A percentile compares a stretch with the other conserved stretches of the same genome.
phyloP scores from a whole-genome alignment of 2,797 vertebrate species.

The Tenualosa ilisha region DNA sequence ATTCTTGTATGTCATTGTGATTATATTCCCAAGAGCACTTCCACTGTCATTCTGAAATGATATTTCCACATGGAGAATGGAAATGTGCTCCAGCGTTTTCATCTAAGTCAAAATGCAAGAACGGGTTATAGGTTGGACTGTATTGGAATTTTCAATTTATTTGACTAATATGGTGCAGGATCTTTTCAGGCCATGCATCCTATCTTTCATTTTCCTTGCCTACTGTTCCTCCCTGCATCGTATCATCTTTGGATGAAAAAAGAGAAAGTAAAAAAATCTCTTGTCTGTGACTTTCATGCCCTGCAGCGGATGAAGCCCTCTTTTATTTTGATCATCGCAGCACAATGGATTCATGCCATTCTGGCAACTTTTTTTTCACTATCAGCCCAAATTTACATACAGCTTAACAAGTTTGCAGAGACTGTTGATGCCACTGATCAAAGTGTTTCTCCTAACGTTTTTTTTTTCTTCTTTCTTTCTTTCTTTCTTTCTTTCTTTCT shows the following conservation, averaged over 20 bases:
- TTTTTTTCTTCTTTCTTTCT: conserved; percentile 71
- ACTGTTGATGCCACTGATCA: conserved; percentile 81
- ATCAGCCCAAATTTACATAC: conserved; percentile 81
- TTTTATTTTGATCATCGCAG: conserved; percentile 84
- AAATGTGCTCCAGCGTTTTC: conserved; percentile 70
- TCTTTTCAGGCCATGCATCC: conserved; percentile 76
- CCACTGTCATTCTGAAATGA: conserved; percentile 37
- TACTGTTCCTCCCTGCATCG: conserved; percentile 71
- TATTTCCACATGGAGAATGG: conserved; percentile 60
- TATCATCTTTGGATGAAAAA: conserved; percentile 75
- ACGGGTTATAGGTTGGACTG: conserved; percentile 76
- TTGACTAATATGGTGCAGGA: conserved; percentile 81
- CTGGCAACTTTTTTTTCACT: conserved; percentile 81
- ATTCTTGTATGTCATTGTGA: neutral
- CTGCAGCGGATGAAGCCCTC: conserved; percentile 76
- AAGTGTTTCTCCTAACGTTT: conserved; percentile 79
- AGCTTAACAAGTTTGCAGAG: conserved; percentile 80
- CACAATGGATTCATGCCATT: conserved; percentile 83
- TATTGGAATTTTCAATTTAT: conserved; percentile 63
- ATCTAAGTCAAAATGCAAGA: conserved; percentile 61
- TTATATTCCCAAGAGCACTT: neutral
- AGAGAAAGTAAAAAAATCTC: conserved; percentile 58
- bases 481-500: conserved; percentile 62
- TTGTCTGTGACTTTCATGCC: conserved; percentile 82
- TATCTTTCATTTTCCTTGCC: conserved; percentile 75